Evolutionary conservation across 1,140 invertebrate species (phyloP).

Genomic region (Drosophila repletoides): DNA sequence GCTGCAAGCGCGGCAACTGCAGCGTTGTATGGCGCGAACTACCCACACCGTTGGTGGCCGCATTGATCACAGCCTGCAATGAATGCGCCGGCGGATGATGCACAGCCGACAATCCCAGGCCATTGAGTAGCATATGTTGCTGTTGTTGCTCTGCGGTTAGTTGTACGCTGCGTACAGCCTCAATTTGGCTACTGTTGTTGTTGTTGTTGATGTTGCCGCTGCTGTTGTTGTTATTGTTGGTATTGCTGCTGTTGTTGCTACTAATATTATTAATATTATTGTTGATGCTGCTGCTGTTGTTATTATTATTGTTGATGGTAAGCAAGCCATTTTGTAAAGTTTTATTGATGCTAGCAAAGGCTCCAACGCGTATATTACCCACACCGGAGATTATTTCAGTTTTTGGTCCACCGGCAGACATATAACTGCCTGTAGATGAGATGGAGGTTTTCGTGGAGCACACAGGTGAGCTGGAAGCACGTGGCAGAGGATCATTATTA

Average conservation of each 20-base stretch:
- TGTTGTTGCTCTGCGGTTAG: constrained; percentile 65
- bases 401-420: constrained; percentile 38
- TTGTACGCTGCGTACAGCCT: constrained; percentile 9
- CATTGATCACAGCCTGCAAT: constrained; percentile 50
- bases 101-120: constrained; percentile 67
- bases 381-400: constrained; percentile 66
- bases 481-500: constrained; percentile 32
- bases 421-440: constrained; percentile 60
- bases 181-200: background rate
- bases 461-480: constrained; percentile 56
- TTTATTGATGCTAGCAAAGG: constrained; percentile 70
- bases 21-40: constrained; percentile 46
- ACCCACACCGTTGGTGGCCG: constrained; percentile 22
- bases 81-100: constrained; percentile 50
- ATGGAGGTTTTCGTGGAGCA: constrained; percentile 66
- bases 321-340: constrained; percentile 55
- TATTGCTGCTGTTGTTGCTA: constrained; percentile 5
- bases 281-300: background rate
- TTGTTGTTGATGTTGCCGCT: constrained; percentile 4
- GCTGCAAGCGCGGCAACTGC: constrained; percentile 55
- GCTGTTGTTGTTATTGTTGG: constrained; percentile 2
- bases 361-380: constrained; percentile 71
- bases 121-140: constrained; percentile 68
- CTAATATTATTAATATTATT: background rate
- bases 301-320: constrained; percentile 10